A percentile compares a stretch with the other conserved stretches of the same genome.
Conservation (phyloP, 2,113 vertebrate genomes). For the Nesoenas mayeri region DNA sequence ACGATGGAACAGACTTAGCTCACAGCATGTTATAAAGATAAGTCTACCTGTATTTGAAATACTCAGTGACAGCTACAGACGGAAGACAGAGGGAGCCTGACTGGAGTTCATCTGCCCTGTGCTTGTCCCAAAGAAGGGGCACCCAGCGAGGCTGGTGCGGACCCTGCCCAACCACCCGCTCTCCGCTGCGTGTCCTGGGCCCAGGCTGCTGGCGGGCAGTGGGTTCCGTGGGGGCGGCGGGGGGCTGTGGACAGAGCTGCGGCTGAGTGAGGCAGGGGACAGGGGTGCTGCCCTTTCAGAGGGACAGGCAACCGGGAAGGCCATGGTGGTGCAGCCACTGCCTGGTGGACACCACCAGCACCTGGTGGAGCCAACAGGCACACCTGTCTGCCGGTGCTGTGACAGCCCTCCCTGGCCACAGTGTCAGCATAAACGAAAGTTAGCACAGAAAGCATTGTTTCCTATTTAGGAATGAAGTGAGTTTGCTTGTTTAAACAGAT, state of each 20-base stretch:
- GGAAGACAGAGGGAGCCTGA: not conserved
- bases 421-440: not conserved
- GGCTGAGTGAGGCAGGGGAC: not conserved
- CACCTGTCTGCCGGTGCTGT: not conserved
- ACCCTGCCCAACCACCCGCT: not conserved
- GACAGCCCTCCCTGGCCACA: accelerated
- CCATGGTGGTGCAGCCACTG: accelerated
- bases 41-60: not conserved
- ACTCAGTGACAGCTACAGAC: accelerated
- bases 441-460: not conserved
- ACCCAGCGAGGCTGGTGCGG: not conserved
- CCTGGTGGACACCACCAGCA: too few species aligned
- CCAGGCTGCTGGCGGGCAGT: not conserved
- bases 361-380: too few species aligned
- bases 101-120: accelerated
- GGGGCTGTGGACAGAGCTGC: accelerated
- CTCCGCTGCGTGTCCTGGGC: not conserved
- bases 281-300: not conserved
- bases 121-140: accelerated
- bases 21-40: not conserved
- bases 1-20: not conserved
- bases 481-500: not conserved
- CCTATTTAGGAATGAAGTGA: not conserved
- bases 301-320: not conserved
- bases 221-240: too few species aligned